Conservation (phyloP, 2,113 vertebrate species). For the Callopanchax toddi region DNA sequence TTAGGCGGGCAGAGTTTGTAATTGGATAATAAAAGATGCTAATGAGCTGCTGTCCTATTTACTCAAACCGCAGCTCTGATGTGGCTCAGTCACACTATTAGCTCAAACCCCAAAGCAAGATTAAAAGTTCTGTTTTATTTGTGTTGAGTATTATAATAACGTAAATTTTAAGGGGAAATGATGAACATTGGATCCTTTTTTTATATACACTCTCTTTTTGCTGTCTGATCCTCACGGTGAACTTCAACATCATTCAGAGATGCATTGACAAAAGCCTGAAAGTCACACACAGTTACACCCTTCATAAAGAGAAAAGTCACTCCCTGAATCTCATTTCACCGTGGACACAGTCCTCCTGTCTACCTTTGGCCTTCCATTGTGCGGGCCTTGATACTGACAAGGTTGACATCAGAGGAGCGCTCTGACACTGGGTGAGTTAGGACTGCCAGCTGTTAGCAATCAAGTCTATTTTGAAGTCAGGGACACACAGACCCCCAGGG, state of each 20-base stretch:
- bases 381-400: slow-evolving; percentile 83
- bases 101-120: neutral
- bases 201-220: neutral
- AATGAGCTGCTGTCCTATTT: slow-evolving; percentile 74
- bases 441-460: slow-evolving; percentile 85
- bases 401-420: slow-evolving; percentile 84
- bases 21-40: slow-evolving; percentile 78
- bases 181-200: neutral
- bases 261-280: too few species aligned
- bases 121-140: slow-evolving; percentile 1
- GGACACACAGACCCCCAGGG: slow-evolving; percentile 83
- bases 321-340: slow-evolving; percentile 54
- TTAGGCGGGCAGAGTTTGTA: slow-evolving; percentile 71
- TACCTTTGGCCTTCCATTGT: slow-evolving; percentile 73
- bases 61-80: slow-evolving; percentile 50
- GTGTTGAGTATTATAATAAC: neutral
- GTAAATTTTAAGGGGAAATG: neutral
- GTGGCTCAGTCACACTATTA: slow-evolving; percentile 6
- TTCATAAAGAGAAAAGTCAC: slow-evolving; percentile 49
- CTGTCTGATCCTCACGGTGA: neutral
- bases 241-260: slow-evolving; percentile 15
- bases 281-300: slow-evolving; percentile 57
- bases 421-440: slow-evolving; percentile 84
- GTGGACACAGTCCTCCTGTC: slow-evolving; percentile 33
- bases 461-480: slow-evolving; percentile 86